phyloP scores from a whole-genome alignment of 2,113 vertebrate species.

The Rhegmatorhina hoffmannsi region DNA sequence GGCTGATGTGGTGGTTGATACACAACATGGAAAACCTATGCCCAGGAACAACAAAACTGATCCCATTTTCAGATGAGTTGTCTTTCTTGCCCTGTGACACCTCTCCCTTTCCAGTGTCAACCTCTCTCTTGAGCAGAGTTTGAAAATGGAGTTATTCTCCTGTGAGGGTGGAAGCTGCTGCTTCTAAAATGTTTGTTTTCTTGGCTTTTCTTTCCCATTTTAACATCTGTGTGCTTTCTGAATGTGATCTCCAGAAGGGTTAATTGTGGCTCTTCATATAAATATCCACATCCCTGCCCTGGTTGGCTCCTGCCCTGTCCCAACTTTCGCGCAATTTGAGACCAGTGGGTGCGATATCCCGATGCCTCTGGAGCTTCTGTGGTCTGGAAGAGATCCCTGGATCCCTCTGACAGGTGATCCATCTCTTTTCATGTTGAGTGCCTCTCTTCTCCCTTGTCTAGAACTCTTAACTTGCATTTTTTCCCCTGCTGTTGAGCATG shows the following conservation, averaged over 20 bases:
- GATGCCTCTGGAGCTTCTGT: neutral
- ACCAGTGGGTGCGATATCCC: neutral
- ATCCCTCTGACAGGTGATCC: neutral
- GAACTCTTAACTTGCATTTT: neutral
- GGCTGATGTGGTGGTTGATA: neutral
- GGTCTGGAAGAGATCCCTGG: neutral
- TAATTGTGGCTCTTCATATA: neutral
- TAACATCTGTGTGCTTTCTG: neutral
- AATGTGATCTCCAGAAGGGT: neutral
- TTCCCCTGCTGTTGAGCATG: neutral
- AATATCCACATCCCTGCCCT: neutral
- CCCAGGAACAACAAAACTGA: neutral
- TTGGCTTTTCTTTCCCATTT: conserved; percentile 17
- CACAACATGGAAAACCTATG: neutral
- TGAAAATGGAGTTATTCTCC: neutral
- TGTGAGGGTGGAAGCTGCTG: neutral
- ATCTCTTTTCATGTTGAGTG: neutral
- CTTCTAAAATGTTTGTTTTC: conserved; percentile 16
- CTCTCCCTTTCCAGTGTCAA: neutral
- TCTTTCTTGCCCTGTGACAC: neutral
- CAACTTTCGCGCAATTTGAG: neutral
- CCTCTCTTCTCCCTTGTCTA: neutral
- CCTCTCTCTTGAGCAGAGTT: neutral
- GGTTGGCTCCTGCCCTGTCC: conserved; percentile 4
- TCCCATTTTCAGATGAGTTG: neutral